Conservation (phyloP, 2,888 invertebrate genomes). For the Heliconius charithonia region DNA sequence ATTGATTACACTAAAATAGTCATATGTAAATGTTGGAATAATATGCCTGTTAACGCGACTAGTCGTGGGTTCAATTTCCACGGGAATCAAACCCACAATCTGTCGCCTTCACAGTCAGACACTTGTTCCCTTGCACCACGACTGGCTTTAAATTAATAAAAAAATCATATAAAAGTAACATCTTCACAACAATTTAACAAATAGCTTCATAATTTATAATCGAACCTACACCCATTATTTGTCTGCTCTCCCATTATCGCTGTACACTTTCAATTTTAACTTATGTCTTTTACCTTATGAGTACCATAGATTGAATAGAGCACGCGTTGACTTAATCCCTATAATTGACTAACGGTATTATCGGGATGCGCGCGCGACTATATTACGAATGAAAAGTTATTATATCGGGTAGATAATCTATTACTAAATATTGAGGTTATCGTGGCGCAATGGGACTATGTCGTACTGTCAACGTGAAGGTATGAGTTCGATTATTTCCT, state of each 20-base stretch:
- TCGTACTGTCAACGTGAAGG: neutral
- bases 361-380: conserved; percentile 66
- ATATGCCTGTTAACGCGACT: neutral
- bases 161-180: neutral
- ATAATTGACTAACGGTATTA: conserved; percentile 68
- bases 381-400: neutral
- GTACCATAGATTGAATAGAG: conserved; percentile 54
- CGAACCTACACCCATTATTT: neutral
- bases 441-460: no score
- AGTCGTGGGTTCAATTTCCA: no score
- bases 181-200: neutral
- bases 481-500: neutral
- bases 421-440: neutral
- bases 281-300: conserved; percentile 7
- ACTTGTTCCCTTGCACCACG: no score
- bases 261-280: conserved; percentile 12
- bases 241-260: conserved; percentile 16
- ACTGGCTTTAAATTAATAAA: no score
- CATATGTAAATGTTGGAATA: neutral
- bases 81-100: no score
- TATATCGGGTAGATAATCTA: neutral
- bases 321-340: conserved; percentile 69
- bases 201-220: conserved; percentile 20
- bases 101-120: no score
- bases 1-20: neutral